Conservation (phyloP, 2,888 invertebrate genomes). For the Lucinisca nassula region DNA sequence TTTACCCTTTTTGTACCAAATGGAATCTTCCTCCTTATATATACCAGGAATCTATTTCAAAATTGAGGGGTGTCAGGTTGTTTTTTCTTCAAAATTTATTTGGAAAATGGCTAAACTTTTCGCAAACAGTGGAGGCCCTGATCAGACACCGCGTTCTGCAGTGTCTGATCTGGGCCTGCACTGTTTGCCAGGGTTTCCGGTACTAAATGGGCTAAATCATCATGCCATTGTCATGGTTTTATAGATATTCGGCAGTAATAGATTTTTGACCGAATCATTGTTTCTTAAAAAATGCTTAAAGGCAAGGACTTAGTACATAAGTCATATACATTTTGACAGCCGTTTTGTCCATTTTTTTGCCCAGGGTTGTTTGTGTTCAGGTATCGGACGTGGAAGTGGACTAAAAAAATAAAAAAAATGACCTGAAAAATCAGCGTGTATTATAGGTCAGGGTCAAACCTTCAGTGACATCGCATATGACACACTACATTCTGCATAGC, state of each 20-base stretch:
- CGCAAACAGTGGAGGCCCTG: too few relatives aligned
- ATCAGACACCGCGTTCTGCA: too few relatives aligned
- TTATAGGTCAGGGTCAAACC: neutral
- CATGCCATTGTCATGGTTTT: neutral
- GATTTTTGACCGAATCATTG: neutral
- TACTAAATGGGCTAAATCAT: neutral
- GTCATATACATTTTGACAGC: neutral
- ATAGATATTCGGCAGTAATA: neutral
- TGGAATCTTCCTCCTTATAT: too few relatives aligned
- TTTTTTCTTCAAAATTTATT: too few relatives aligned
- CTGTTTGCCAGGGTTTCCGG: too few relatives aligned
- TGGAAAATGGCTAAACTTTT: too few relatives aligned
- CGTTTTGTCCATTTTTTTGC: neutral
- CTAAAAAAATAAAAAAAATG: neutral
- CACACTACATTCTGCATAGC: neutral
- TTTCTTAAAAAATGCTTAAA: neutral
- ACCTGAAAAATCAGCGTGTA: neutral
- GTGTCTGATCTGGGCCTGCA: too few relatives aligned
- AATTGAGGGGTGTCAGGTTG: too few relatives aligned
- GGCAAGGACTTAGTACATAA: neutral
- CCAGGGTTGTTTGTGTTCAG: neutral
- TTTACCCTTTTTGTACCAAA: too few relatives aligned
- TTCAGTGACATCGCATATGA: neutral
- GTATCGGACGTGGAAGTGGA: neutral
- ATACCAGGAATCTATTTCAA: too few relatives aligned